Evolutionary conservation across 2,113 vertebrate genomes (phyloP).

Genomic region (Laterallus jamaicensis): DNA sequence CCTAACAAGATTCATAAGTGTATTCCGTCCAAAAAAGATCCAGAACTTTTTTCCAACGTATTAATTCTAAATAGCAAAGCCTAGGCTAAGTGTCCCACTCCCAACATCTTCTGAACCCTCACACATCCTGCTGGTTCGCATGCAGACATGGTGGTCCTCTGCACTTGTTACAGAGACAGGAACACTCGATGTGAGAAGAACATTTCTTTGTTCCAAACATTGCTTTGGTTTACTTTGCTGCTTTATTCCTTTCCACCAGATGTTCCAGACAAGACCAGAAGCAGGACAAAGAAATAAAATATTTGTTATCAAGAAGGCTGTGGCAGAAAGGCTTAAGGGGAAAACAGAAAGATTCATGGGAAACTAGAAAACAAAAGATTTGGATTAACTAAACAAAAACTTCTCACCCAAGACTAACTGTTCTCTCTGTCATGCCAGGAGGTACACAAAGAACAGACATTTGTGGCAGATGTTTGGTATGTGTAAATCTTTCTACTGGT

Average conservation of each 20-base stretch:
- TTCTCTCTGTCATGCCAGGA: neutral
- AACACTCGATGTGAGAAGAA: neutral
- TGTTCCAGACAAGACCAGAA: neutral
- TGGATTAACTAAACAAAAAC: neutral
- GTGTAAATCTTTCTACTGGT: neutral
- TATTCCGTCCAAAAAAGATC: neutral
- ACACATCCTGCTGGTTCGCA: neutral
- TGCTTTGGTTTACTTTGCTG: neutral
- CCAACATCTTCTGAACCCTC: neutral
- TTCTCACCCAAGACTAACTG: neutral
- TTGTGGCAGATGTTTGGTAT: neutral
- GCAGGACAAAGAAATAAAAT: neutral
- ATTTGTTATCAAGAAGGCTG: neutral
- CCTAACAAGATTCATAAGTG: neutral
- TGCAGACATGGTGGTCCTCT: fast-evolving
- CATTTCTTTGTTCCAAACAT: neutral
- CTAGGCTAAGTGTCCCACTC: neutral
- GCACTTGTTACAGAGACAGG: neutral
- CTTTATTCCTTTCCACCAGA: neutral
- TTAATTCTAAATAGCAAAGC: neutral
- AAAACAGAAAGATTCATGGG: neutral
- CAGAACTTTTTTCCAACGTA: neutral
- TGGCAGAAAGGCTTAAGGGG: neutral
- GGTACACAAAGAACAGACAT: neutral
- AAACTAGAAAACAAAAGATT: neutral